phyloP scores from a whole-genome alignment of 2,888 invertebrate genomes.

The Ethmia dodecea region DNA sequence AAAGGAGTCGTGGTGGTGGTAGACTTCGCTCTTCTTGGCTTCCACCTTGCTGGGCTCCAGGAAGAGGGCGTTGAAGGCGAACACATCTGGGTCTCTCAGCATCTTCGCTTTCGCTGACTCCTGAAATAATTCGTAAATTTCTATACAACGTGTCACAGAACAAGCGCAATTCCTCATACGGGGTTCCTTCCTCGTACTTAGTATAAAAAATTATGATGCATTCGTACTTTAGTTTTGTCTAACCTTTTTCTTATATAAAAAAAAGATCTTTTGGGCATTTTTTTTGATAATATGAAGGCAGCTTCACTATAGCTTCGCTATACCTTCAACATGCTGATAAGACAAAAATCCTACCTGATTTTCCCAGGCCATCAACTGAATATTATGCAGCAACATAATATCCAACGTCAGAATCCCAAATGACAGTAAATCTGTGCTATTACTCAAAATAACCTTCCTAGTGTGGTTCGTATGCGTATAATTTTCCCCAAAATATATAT shows the following conservation, averaged over 20 bases:
- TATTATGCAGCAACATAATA: slow-evolving; percentile 75
- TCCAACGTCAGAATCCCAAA: slow-evolving; percentile 77
- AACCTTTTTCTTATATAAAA: no score
- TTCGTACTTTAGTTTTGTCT: no score
- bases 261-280: no score
- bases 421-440: slow-evolving; percentile 68
- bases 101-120: slow-evolving; percentile 54
- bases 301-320: no score
- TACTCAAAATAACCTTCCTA: slow-evolving; percentile 51
- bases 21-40: slow-evolving; percentile 47
- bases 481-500: slow-evolving; percentile 68
- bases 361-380: slow-evolving; percentile 76
- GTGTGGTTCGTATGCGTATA: slow-evolving; percentile 39
- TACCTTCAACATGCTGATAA: no score
- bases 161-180: no score
- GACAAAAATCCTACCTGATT: slow-evolving; percentile 48
- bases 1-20: slow-evolving; percentile 24
- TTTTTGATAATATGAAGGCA: no score
- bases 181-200: no score
- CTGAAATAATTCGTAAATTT: no score
- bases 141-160: no score
- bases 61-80: slow-evolving; percentile 75
- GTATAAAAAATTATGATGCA: no score
- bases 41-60: slow-evolving; percentile 66
- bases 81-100: slow-evolving; percentile 74